Conservation (phyloP, 2,113 vertebrate species). For the Saimiri boliviensis region DNA sequence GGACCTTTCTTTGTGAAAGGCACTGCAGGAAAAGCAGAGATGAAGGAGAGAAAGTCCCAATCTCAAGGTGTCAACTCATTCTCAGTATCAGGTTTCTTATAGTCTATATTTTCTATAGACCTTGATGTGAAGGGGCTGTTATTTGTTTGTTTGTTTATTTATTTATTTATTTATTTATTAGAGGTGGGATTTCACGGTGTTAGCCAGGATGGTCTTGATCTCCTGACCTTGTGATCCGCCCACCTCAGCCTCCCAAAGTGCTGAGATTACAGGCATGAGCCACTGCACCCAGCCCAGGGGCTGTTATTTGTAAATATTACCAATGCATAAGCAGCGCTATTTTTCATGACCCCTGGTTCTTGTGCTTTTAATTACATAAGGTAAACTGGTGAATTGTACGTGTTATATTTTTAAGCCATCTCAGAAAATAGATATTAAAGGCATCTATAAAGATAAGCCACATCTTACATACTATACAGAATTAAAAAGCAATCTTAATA, state of each 20-base stretch:
- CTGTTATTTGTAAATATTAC: not conserved
- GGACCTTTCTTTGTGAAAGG: not conserved
- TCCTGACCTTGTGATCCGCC: no score
- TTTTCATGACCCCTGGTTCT: not conserved
- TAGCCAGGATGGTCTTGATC: no score
- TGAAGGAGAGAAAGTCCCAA: not conserved
- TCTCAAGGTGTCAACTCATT: not conserved
- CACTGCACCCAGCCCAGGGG: not conserved
- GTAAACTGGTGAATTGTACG: not conserved
- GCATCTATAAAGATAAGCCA: not conserved
- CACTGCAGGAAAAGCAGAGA: not conserved
- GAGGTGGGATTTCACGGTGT: no score
- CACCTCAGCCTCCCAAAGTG: no score
- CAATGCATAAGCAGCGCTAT: not conserved
- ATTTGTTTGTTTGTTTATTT: not conserved
- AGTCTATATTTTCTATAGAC: not conserved
- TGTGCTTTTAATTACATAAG: not conserved
- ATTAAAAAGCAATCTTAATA: not conserved
- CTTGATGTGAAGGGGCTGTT: not conserved
- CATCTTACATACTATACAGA: not conserved
- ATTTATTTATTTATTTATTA: no score
- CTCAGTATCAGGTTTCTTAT: not conserved
- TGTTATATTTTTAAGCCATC: not conserved
- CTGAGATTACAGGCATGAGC: no score
- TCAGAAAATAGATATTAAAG: not conserved